Percentiles rank a stretch among this genome's conserved stretches.
These are phyloP conservation scores for Cottus gobio DNA, from an alignment of 2,113 vertebrate species.

Conservation along the genomic window DNA sequence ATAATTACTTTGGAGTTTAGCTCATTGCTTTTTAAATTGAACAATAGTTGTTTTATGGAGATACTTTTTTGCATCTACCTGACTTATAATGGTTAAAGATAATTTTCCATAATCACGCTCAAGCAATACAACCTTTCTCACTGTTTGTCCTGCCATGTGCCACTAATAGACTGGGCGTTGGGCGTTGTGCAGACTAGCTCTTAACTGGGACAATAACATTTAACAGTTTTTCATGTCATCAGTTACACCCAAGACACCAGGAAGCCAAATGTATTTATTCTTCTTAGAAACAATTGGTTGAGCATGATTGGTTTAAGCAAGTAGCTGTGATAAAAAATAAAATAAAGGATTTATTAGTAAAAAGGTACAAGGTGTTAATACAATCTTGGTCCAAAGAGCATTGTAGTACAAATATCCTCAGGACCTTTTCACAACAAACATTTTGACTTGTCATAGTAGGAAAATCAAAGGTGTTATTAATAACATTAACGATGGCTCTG, in stretches of 20 bases:
- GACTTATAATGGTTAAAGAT: neutral
- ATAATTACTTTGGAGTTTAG: neutral
- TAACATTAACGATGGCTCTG: neutral
- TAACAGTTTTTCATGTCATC: neutral
- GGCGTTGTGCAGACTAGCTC: neutral
- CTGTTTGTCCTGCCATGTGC: neutral
- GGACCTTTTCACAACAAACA: neutral
- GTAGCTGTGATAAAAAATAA: neutral
- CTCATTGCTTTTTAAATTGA: neutral
- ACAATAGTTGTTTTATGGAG: neutral
- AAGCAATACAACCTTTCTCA: neutral
- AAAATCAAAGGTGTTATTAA: neutral
- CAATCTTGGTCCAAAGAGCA: neutral
- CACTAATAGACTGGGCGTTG: neutral
- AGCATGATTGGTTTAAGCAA: neutral
- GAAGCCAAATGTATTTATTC: neutral
- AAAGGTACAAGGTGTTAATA: neutral
- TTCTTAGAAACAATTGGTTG: neutral
- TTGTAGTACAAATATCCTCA: neutral
- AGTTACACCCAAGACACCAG: neutral
- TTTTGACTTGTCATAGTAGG: neutral
- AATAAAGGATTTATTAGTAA: neutral
- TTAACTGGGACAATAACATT: neutral
- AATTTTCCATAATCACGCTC: neutral
- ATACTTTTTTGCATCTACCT: neutral